Evolutionary conservation across 2,888 invertebrate genomes (phyloP).

Genomic region (Apotomis capreana): DNA sequence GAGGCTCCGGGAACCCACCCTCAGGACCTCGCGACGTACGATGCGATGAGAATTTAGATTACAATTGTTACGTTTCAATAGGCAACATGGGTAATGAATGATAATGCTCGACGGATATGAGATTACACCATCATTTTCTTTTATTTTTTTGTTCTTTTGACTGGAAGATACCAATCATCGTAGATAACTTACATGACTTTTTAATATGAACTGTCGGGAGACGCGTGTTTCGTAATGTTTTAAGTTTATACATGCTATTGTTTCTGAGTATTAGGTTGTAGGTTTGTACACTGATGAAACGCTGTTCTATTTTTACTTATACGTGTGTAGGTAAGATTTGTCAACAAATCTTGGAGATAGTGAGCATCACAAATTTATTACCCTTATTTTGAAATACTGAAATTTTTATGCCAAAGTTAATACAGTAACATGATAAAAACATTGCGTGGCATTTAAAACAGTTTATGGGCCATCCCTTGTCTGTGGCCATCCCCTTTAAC

Average conservation of each 20-base stretch:
- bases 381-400: neutral
- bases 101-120: conserved; percentile 42
- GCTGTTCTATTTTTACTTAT: conserved; percentile 1
- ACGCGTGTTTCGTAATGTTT: conserved; percentile 33
- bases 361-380: neutral
- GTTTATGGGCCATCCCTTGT: too few species aligned
- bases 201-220: conserved; percentile 30
- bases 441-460: too few species aligned
- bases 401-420: neutral
- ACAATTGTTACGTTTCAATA: conserved; percentile 66
- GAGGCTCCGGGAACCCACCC: conserved; percentile 67
- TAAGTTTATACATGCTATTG: conserved; percentile 26
- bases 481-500: too few species aligned
- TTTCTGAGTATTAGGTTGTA: neutral
- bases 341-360: neutral
- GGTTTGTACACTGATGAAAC: neutral
- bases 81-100: conserved; percentile 48
- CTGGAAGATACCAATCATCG: conserved; percentile 37
- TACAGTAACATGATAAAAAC: too few species aligned
- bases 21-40: conserved; percentile 59
- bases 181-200: conserved; percentile 37
- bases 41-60: conserved; percentile 76
- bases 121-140: conserved; percentile 41
- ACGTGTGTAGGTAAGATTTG: neutral
- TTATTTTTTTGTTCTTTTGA: conserved; percentile 35